phyloP scores from a whole-genome alignment of 2,113 vertebrate genomes.

The Saguinus imperator region DNA sequence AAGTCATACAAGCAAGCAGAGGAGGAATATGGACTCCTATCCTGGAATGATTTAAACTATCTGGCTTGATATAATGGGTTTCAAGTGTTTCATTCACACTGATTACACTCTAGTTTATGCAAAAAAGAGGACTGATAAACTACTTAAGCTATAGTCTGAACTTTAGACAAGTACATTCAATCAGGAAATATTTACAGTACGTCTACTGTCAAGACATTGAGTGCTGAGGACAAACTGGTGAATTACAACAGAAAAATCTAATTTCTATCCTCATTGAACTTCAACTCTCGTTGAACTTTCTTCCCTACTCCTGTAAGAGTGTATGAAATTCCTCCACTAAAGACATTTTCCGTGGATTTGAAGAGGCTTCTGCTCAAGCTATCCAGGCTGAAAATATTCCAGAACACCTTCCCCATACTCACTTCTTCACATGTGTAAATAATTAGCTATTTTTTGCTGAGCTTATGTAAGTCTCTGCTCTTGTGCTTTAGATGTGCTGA shows the following conservation, averaged over 20 bases:
- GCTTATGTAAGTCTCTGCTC: neutral
- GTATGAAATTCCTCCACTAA: neutral
- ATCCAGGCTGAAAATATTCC: neutral
- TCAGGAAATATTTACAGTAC: neutral
- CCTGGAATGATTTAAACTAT: neutral
- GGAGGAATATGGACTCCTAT: rapidly evolving
- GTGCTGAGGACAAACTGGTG: neutral
- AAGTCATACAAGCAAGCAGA: neutral
- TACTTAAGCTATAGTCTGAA: neutral
- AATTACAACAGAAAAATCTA: neutral
- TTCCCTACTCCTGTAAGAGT: neutral
- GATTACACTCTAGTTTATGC: neutral
- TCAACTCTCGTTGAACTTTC: neutral
- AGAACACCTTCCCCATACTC: neutral
- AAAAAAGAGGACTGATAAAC: neutral
- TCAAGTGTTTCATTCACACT: neutral
- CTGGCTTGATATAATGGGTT: neutral
- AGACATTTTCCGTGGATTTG: neutral
- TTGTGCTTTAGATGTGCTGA: neutral
- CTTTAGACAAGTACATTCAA: neutral
- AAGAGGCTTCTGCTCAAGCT: neutral
- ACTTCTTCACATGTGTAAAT: neutral
- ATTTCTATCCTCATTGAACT: neutral
- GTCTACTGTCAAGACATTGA: neutral
- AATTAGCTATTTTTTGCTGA: neutral